A percentile compares a stretch with the other conserved stretches of the same genome.
These are phyloP conservation scores for Telenomus remus DNA, from an alignment of 1,140 invertebrate species.

Conservation along the genomic window DNA sequence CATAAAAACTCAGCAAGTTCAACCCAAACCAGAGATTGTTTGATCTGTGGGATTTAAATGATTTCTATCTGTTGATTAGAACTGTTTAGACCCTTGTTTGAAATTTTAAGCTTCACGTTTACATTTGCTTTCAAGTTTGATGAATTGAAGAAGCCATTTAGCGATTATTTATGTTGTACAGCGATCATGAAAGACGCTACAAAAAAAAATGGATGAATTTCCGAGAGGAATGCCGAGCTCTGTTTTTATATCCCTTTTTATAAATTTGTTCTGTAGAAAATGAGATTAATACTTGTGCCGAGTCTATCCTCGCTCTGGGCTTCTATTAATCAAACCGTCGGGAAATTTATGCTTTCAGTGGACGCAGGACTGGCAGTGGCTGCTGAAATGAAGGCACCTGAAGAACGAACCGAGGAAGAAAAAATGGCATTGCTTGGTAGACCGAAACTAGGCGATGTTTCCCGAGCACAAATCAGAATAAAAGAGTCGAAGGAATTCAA, in stretches of 20 bases:
- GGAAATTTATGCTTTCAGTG: constrained; percentile 71
- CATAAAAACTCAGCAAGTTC: too few species aligned
- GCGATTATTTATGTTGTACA: too few species aligned
- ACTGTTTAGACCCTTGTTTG: too few species aligned
- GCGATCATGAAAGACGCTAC: not conserved
- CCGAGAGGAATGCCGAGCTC: not conserved
- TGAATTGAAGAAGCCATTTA: too few species aligned
- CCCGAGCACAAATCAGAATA: constrained; percentile 89
- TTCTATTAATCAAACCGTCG: constrained; percentile 43
- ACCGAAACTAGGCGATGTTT: constrained; percentile 91
- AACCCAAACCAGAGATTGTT: too few species aligned
- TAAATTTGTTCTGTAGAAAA: constrained; percentile 43
- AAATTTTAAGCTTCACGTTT: too few species aligned
- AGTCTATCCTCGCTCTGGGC: constrained; percentile 1
- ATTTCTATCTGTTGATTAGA: not conserved
- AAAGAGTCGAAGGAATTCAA: constrained; percentile 99
- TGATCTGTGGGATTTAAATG: too few species aligned
- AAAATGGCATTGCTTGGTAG: constrained; percentile 93
- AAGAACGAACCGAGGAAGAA: constrained; percentile 84
- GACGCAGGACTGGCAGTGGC: constrained; percentile 78
- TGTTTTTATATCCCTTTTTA: constrained; percentile 3
- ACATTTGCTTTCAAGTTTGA: too few species aligned
- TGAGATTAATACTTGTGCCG: constrained; percentile 23
- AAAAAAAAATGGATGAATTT: not conserved
- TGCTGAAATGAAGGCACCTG: constrained; percentile 79